Percentiles rank a stretch among this genome's conserved stretches.
These are phyloP conservation scores for Syrrhaptes paradoxus DNA, from an alignment of 2,113 vertebrate species.

Conservation along the genomic window DNA sequence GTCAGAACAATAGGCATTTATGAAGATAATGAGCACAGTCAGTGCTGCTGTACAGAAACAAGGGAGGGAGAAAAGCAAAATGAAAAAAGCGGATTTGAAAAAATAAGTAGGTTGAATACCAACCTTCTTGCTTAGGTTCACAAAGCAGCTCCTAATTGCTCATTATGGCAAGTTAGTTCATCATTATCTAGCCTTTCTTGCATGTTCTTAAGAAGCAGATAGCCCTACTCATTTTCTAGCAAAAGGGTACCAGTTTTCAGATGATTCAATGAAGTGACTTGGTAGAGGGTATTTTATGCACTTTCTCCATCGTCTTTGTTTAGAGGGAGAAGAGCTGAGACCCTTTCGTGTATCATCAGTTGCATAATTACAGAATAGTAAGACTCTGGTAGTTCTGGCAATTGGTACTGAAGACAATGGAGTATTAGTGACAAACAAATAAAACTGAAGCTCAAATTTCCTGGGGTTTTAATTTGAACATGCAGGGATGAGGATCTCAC, in stretches of 20 bases:
- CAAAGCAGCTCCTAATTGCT: constrained; percentile 32
- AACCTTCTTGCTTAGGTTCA: constrained; percentile 4
- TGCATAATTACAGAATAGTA: not conserved
- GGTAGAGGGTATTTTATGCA: not conserved
- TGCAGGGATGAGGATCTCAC: not conserved
- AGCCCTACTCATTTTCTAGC: not conserved
- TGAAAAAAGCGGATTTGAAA: not conserved
- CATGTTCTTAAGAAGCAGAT: not conserved
- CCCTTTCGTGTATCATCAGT: not conserved
- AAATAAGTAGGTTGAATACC: not conserved
- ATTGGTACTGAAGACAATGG: not conserved
- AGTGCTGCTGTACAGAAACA: not conserved
- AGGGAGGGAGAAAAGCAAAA: not conserved
- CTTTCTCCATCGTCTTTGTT: not conserved
- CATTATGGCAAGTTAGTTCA: not conserved
- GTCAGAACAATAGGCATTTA: not conserved
- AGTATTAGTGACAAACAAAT: not conserved
- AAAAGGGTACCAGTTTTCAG: not conserved
- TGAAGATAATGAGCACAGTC: constrained; percentile 36
- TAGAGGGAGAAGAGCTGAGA: not conserved
- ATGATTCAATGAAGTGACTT: not conserved
- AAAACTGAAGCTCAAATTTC: not conserved
- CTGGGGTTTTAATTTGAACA: not conserved
- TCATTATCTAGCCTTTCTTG: not conserved
- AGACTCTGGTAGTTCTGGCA: not conserved